Evolutionary conservation across 2,888 invertebrate species (phyloP).

Genomic region (Conistra vaccinii): DNA sequence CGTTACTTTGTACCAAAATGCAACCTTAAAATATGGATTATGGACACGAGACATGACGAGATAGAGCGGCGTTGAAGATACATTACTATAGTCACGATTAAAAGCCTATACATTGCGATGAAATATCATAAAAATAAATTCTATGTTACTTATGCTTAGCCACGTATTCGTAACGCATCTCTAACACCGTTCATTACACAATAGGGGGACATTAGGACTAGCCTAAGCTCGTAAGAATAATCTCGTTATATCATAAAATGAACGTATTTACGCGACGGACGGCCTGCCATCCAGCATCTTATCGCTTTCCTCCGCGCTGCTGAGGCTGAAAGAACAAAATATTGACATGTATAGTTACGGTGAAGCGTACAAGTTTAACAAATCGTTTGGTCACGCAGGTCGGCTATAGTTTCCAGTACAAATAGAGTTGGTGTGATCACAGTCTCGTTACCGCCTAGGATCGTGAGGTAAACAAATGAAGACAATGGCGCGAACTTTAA

Average conservation of each 20-base stretch:
- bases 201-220: constrained; percentile 77
- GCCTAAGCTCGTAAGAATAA: constrained; percentile 75
- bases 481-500: constrained; percentile 75
- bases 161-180: constrained; percentile 65
- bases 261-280: constrained; percentile 90
- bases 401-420: constrained; percentile 28
- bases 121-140: constrained; percentile 81
- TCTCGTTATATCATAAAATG: constrained; percentile 57
- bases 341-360: constrained; percentile 41
- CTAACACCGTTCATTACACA: constrained; percentile 72
- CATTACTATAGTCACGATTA: constrained; percentile 53
- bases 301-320: constrained; percentile 94
- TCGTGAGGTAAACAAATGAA: constrained; percentile 74
- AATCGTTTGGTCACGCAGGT: constrained; percentile 49
- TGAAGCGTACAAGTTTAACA: constrained; percentile 48
- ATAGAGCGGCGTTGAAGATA: constrained; percentile 72
- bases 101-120: constrained; percentile 57
- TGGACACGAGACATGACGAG: constrained; percentile 75
- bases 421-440: constrained; percentile 28
- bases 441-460: constrained; percentile 47
- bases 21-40: constrained; percentile 75
- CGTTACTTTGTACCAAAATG: constrained; percentile 87
- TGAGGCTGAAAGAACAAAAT: constrained; percentile 85
- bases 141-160: constrained; percentile 76
- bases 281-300: constrained; percentile 94